Evolutionary conservation across 64 coral and sea anemone genomes (phyloP).

Genomic region (Anthopleura sola): DNA sequence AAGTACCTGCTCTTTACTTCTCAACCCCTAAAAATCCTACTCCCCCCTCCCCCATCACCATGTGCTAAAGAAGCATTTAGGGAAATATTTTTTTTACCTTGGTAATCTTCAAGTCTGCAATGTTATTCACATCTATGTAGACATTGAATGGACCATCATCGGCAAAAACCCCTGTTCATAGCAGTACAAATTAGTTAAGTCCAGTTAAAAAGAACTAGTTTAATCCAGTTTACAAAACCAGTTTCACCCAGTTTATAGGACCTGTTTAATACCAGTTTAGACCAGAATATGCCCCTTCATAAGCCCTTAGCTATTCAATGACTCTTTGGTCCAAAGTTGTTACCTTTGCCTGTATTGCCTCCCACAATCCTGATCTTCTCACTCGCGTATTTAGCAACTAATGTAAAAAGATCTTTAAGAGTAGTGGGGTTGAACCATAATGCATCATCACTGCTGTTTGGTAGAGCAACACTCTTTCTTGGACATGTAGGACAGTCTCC

Average conservation of each 20-base stretch:
- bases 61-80: too few species aligned
- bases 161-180: constrained; percentile 65
- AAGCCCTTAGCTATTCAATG: too few species aligned
- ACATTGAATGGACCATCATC: constrained; percentile 61
- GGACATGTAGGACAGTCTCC: constrained; percentile 53
- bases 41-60: too few species aligned
- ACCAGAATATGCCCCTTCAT: not conserved
- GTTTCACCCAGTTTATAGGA: too few species aligned
- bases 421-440: constrained; percentile 62
- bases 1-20: not conserved
- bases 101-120: constrained; percentile 56
- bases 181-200: not conserved
- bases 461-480: constrained; percentile 16
- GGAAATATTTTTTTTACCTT: constrained; percentile 33
- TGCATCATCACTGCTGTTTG: not conserved
- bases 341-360: constrained; percentile 67
- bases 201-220: not conserved
- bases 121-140: constrained; percentile 53
- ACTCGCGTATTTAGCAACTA: constrained; percentile 43
- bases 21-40: not conserved
- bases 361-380: constrained; percentile 58
- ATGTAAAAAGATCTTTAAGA: constrained; percentile 60
- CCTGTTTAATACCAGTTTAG: not conserved
- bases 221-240: too few species aligned
- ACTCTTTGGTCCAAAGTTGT: not conserved